These are phyloP conservation scores for Shargacucullia verbasci DNA, from an alignment of 2,888 invertebrate genomes.

Conservation along the genomic window DNA sequence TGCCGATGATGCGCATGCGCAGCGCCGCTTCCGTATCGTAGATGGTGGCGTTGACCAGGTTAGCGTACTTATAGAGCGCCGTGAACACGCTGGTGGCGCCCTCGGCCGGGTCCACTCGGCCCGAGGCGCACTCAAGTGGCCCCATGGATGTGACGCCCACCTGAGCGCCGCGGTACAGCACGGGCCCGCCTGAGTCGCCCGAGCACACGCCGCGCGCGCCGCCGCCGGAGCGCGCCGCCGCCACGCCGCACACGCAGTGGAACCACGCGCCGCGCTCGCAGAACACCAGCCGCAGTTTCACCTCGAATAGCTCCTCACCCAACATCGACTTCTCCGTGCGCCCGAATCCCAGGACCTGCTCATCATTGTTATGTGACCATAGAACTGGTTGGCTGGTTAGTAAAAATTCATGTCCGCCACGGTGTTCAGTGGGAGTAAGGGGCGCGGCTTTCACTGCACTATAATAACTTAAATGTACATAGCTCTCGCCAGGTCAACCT, in stretches of 20 bases:
- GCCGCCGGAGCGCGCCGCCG: constrained; percentile 39
- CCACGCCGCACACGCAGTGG: constrained; percentile 72
- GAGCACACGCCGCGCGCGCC: constrained; percentile 75
- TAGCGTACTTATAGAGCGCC: constrained; percentile 69
- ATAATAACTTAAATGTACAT: too few relatives aligned
- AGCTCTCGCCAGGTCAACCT: too few relatives aligned
- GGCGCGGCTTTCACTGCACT: too few relatives aligned
- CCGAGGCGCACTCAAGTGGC: constrained; percentile 68
- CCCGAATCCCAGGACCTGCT: constrained; percentile 79
- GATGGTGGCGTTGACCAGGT: constrained; percentile 74
- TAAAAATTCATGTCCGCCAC: too few relatives aligned
- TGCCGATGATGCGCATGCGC: constrained; percentile 59
- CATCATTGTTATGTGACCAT: neutral
- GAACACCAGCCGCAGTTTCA: constrained; percentile 65
- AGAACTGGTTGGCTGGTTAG: neutral
- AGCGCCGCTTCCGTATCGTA: constrained; percentile 63
- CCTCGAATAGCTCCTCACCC: constrained; percentile 73
- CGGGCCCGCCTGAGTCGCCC: constrained; percentile 82
- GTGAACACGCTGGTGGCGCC: constrained; percentile 79
- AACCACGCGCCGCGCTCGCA: constrained; percentile 73
- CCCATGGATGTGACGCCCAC: constrained; percentile 80
- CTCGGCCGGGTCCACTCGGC: constrained; percentile 34
- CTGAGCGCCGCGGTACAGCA: constrained; percentile 53
- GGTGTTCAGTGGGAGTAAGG: too few relatives aligned
- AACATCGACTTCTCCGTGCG: constrained; percentile 67